Evolutionary conservation across 2,888 invertebrate species (phyloP), one percentile per base, ranked within the genome.

Genomic region (Yponomeuta evonymella): DNA sequence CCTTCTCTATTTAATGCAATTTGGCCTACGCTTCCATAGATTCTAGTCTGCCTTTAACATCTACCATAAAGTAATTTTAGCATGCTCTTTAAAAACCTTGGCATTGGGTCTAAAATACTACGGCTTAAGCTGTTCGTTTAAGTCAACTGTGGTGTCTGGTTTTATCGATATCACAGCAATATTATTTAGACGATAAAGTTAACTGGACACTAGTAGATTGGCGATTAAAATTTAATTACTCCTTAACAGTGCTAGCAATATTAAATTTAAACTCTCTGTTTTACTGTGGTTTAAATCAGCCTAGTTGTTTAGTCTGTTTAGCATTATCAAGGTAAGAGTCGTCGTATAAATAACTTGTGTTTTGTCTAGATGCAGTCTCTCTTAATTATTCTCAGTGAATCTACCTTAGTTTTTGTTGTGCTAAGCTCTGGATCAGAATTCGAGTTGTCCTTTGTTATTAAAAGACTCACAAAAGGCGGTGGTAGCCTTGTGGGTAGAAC

Each of bases 181-280:
- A 67, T 67, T 48, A 67, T 67, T 67, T 48, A 67, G 67, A 23
- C 48, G 67, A 67, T 67, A 67, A 67, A 43, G 23, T 48, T 67
- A 43, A 23, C 67, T 36, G 36, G 23, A 43, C 67, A 23, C 48
- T 23, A 23, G 33, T 36, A 67, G 67, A 67, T 33, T 36, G 67
- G 36, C n/a, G 43, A 67, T 67, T 67, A 67, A 67, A 67, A 36
- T 67, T 48, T 67, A 67, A 67, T 67, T 48, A 67, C 67, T n/a
- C 23, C 36, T 48, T 67, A 67, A 67, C 48, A 36, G 67, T 33
- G 29, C 65, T 65, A 30, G 65, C 33, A 33, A 29, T 29, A 65
- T 65, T 65, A 23, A 65, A 65, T 65, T 58, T 58, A 15, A 58
- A 58, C 51, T 15, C 51, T 51, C 51, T 15, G 51, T 15, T 15